Conservation (phyloP, 2,888 invertebrate genomes). For the Orthosia cruda region DNA sequence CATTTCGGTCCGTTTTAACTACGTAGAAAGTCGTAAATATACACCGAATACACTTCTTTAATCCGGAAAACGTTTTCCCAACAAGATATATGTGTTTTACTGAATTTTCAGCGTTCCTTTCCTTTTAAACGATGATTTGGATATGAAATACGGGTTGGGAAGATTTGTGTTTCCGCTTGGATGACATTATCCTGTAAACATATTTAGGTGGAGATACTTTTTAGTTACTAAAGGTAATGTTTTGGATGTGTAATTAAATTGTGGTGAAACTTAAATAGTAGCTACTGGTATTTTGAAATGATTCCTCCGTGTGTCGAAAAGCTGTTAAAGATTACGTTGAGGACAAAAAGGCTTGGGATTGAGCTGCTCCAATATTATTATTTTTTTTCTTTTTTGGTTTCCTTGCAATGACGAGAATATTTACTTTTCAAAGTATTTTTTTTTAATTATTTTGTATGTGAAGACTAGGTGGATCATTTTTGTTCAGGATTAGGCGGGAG, state of each 20-base stretch:
- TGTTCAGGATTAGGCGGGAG: no score
- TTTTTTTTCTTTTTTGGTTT: no score
- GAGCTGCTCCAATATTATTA: no score
- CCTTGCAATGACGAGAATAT: no score
- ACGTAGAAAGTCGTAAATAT: constrained; percentile 61
- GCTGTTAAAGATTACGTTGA: no score
- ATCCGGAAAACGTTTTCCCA: constrained; percentile 55
- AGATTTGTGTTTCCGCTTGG: constrained; percentile 42
- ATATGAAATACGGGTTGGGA: constrained; percentile 33
- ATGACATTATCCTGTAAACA: constrained; percentile 19
- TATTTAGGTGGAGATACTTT: constrained; percentile 9
- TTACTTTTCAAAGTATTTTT: no score
- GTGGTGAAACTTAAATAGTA: no score
- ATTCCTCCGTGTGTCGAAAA: no score
- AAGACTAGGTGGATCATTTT: no score
- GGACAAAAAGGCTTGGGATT: no score
- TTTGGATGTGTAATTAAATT: neutral
- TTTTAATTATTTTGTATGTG: no score
- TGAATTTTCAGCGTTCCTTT: constrained; percentile 60
- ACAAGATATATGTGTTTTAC: constrained; percentile 60
- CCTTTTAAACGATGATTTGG: constrained; percentile 55
- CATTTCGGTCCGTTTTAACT: constrained; percentile 67
- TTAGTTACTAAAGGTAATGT: constrained; percentile 12
- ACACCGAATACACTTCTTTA: constrained; percentile 62
- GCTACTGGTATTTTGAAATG: no score